These are phyloP conservation scores for Thripadectes ignobilis DNA, from an alignment of 2,797 vertebrate genomes.

Conservation along the genomic window DNA sequence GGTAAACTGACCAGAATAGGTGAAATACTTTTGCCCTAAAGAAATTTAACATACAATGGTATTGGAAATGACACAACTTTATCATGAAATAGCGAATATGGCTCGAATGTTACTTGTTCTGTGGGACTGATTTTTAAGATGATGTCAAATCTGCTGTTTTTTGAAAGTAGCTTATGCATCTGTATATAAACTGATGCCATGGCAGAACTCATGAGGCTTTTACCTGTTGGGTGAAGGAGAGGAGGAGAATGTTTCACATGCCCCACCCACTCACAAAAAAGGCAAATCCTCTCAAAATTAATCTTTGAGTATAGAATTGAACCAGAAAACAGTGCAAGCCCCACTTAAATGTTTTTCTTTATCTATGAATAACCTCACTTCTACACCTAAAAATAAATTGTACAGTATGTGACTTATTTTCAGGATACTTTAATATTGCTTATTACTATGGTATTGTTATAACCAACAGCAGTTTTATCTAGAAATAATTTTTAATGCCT, in stretches of 20 bases:
- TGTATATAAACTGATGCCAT: not conserved
- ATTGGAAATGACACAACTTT: not conserved
- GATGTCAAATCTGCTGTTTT: not conserved
- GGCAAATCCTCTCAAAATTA: not conserved
- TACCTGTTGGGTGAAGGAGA: not conserved
- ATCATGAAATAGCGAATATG: not conserved
- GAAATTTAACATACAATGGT: not conserved
- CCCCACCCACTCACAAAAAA: not conserved
- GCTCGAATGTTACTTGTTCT: not conserved
- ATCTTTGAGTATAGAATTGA: not conserved
- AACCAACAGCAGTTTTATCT: not conserved
- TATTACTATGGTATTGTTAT: not conserved
- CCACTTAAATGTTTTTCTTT: not conserved
- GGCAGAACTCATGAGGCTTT: not conserved
- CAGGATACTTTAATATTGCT: not conserved
- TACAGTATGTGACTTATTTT: not conserved
- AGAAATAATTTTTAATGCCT: not conserved
- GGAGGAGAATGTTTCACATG: not conserved
- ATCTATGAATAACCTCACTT: not conserved
- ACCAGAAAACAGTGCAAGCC: not conserved
- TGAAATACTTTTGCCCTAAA: not conserved
- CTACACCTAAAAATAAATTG: not conserved
- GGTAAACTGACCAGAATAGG: conserved; percentile 74
- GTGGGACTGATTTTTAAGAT: not conserved
- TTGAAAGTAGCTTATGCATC: not conserved